Conservation (phyloP, 2,113 vertebrate genomes). For the Tringa solitaria region DNA sequence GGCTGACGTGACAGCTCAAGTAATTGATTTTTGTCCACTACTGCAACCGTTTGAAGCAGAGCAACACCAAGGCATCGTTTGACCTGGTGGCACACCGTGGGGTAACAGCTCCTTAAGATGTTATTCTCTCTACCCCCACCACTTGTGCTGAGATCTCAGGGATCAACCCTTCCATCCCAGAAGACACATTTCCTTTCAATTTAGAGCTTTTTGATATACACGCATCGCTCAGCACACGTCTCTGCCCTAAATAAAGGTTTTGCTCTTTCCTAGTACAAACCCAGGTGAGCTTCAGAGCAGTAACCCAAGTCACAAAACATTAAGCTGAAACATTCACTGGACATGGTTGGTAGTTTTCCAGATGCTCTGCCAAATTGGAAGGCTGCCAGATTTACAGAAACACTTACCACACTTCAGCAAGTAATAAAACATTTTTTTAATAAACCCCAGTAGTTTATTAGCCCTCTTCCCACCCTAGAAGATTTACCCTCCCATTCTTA, state of each 20-base stretch:
- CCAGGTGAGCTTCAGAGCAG: not conserved
- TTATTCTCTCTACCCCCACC: not conserved
- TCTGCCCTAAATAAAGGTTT: not conserved
- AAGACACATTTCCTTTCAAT: not conserved
- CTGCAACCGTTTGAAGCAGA: not conserved
- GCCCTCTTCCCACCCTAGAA: not conserved
- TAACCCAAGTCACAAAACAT: not conserved
- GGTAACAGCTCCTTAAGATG: not conserved
- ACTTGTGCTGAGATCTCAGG: not conserved
- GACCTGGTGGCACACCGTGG: not conserved
- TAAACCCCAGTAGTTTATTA: not conserved
- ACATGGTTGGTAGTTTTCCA: not conserved
- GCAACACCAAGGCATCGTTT: not conserved
- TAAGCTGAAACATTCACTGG: not conserved
- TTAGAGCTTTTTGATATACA: not conserved
- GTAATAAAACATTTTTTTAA: not conserved
- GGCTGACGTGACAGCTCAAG: not conserved
- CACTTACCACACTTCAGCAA: not conserved
- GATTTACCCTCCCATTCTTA: not conserved
- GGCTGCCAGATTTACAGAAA: not conserved
- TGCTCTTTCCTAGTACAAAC: not conserved
- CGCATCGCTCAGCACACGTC: rapidly evolving
- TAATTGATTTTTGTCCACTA: not conserved
- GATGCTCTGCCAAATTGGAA: not conserved
- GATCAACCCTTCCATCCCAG: not conserved